Evolutionary conservation across 1,140 invertebrate species (phyloP).

Genomic region (Pachypeltis micranthus): DNA sequence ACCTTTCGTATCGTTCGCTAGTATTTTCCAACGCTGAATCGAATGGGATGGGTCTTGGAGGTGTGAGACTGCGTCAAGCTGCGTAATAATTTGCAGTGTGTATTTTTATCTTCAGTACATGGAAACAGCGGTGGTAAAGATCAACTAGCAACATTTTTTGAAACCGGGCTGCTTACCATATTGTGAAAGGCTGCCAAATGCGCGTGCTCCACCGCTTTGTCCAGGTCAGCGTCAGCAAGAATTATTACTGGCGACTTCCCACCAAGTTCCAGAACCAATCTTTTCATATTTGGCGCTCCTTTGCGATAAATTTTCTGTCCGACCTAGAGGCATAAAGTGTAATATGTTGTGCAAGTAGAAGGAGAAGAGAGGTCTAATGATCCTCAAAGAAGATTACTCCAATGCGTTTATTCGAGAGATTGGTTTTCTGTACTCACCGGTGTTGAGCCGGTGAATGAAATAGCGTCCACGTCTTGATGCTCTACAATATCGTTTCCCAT

Average conservation of each 20-base stretch:
- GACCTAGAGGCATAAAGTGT: constrained; percentile 36
- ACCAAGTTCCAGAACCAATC: constrained; percentile 84
- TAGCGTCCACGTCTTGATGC: constrained; percentile 65
- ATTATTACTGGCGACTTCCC: constrained; percentile 93
- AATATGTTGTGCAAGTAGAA: not conserved
- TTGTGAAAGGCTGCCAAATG: constrained; percentile 80
- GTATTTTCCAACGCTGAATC: too few species aligned
- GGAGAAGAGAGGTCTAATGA: not conserved
- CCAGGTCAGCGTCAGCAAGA: constrained; percentile 69
- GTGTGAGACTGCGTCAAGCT: too few species aligned
- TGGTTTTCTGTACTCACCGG: too few species aligned
- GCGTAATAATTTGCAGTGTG: too few species aligned
- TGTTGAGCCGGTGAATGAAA: constrained; percentile 73
- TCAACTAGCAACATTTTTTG: not conserved
- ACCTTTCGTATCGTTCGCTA: too few species aligned
- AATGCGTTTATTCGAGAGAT: too few species aligned
- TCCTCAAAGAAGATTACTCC: not conserved
- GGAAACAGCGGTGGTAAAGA: too few species aligned
- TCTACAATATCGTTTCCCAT: constrained; percentile 69
- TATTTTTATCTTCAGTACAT: too few species aligned
- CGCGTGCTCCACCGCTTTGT: constrained; percentile 64
- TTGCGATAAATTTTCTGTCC: constrained; percentile 71
- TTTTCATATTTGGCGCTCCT: constrained; percentile 69
- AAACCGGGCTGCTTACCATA: constrained; percentile 41
- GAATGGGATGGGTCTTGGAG: too few species aligned